A percentile compares a stretch with the other conserved stretches of the same genome.
These are phyloP conservation scores for Eulemur mongoz DNA, from an alignment of 2,797 vertebrate genomes.

Conservation along the genomic window DNA sequence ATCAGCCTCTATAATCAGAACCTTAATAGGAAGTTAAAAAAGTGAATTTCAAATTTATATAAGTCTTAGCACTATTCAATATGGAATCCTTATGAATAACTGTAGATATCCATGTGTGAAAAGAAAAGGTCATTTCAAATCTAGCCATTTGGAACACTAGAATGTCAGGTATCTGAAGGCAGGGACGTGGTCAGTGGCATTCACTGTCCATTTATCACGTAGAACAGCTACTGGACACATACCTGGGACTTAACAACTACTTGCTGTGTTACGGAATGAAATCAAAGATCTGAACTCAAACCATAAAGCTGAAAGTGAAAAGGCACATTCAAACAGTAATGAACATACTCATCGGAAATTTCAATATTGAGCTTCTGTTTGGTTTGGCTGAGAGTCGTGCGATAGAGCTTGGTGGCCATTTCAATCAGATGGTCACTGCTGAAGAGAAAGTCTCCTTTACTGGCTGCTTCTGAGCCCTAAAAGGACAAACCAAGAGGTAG, in stretches of 20 bases:
- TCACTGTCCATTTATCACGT: background rate
- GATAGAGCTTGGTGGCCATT: conserved; percentile 97
- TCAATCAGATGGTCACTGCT: conserved; percentile 98
- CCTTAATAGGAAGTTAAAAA: background rate
- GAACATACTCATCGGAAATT: conserved; percentile 97
- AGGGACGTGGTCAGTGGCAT: background rate
- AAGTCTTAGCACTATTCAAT: background rate
- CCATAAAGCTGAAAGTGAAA: background rate
- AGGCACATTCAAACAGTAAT: background rate
- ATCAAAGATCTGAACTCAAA: background rate
- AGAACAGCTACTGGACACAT: background rate
- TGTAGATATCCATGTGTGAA: background rate
- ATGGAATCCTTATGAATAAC: background rate
- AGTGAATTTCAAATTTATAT: background rate
- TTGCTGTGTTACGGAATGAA: background rate
- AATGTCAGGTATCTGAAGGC: background rate
- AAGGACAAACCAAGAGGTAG: conserved; percentile 39
- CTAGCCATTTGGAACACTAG: background rate
- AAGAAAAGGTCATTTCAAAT: background rate
- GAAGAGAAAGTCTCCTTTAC: conserved; percentile 97
- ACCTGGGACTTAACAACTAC: background rate
- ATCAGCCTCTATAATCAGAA: background rate
- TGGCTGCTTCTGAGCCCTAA: conserved; percentile 94
- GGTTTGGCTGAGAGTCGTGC: conserved; percentile 89
- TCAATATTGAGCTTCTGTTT: conserved; percentile 93